Evolutionary conservation across 2,797 vertebrate genomes (phyloP), one percentile per base, ranked within the genome.

Genomic region (Prunella strophiata): DNA sequence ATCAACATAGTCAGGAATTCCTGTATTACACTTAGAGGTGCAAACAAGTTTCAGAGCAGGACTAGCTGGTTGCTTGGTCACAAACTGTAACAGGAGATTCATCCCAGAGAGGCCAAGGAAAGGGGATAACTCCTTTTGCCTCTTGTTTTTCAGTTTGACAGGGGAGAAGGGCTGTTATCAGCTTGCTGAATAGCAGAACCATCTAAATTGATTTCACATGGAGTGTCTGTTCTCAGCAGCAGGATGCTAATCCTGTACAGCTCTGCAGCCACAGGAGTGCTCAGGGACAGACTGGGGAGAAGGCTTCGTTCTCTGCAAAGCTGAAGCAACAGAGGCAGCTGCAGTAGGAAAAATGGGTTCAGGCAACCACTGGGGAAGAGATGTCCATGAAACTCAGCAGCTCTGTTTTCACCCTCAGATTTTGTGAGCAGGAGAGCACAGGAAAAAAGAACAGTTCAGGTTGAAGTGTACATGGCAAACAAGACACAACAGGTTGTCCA

Each of bases 171-270:
- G 83, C 61, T 92, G 91, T 15, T 92, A 92, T 42, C 81, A 91
- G 86, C 81, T 80, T 72, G 57, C 30, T 61, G 72, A 91, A 68
- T 2, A 93, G 78, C 81, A 94, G 87, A 95, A 85, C 43, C 86
- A 91, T 72, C 50, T 82, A 92, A 96, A 96, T 96, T 91, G 82
- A 89, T 92, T 94, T 94, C 88, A 94, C n/a, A 88, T 74, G 88
- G 88, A 70, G 63, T 7, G 34, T 70, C 88, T 92, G 81, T 62
- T 94, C 88, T 83, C 68, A 83, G 75, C 91, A 90, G 88, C 47
- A 68, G 84, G 84, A 91, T 43, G 88, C 57, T 95, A 91, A 95
- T 85, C 91, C 54, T 22, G 22, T 10, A 22, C 72, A 91, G 82
- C 42, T 42, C 68, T 80, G 58, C 48, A 87, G 75, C 59, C 81